phyloP scores from a whole-genome alignment of 2,888 invertebrate species.

The Parnassius glacialis region DNA sequence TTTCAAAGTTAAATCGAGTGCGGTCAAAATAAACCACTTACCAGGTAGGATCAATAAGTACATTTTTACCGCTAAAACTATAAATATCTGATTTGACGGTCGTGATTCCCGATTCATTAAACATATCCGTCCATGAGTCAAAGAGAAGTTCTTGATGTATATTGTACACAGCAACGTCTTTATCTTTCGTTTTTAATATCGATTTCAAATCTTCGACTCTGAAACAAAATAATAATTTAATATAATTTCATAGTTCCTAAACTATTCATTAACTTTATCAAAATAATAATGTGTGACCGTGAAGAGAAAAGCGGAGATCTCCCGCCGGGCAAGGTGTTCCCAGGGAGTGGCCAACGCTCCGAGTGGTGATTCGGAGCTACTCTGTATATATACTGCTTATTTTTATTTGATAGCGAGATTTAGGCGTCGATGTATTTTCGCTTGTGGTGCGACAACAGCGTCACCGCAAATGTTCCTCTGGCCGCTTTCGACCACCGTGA shows the following conservation, averaged over 20 bases:
- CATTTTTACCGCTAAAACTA: slow-evolving; percentile 58
- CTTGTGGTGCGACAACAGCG: no score
- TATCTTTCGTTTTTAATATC: slow-evolving; percentile 32
- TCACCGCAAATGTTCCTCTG: no score
- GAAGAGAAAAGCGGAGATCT: no score
- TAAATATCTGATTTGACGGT: slow-evolving; percentile 47
- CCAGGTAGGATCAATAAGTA: slow-evolving; percentile 57
- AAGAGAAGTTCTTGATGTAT: slow-evolving; percentile 51
- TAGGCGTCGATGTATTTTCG: no score
- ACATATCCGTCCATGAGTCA: slow-evolving; percentile 59
- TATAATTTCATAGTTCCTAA: background rate
- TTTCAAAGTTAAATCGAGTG: background rate
- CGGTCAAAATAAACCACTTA: slow-evolving; percentile 34
- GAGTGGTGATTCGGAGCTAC: no score
- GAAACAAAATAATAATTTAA: background rate
- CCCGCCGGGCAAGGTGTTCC: no score
- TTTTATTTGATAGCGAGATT: no score
- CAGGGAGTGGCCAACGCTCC: no score
- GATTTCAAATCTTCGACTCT: slow-evolving; percentile 7
- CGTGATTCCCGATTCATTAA: slow-evolving; percentile 50
- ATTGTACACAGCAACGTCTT: slow-evolving; percentile 53
- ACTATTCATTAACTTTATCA: no score
- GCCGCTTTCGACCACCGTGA: no score
- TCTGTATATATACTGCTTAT: no score
- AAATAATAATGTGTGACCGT: no score